Conservation (phyloP, 1,140 invertebrate species). For the Pissodes strobi region DNA sequence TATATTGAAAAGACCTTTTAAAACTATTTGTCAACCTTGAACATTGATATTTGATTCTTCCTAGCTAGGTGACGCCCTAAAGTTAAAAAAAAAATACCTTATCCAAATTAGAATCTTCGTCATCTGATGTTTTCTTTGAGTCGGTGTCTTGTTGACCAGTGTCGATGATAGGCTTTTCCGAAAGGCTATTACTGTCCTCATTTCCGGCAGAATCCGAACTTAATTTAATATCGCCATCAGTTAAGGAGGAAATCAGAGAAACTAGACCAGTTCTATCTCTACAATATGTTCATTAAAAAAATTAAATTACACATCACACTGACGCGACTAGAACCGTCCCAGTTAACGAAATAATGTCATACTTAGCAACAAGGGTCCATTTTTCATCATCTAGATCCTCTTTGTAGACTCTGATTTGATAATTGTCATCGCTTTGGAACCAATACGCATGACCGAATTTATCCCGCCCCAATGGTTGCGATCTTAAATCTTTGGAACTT, state of each 20-base stretch:
- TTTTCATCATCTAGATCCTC: conserved; percentile 96
- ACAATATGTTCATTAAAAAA: conserved; percentile 14
- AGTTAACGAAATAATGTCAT: too few relatives aligned
- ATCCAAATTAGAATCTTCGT: conserved; percentile 25
- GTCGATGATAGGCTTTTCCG: conserved; percentile 59
- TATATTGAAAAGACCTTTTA: too few relatives aligned
- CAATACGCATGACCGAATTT: conserved; percentile 89
- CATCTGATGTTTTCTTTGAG: conserved; percentile 34
- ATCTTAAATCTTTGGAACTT: conserved; percentile 76
- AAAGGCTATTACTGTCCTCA: conserved; percentile 69
- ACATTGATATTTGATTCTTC: neutral
- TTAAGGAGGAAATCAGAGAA: conserved; percentile 72
- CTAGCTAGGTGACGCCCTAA: too few relatives aligned
- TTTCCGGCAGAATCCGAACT: conserved; percentile 62
- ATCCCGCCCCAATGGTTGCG: conserved; percentile 88
- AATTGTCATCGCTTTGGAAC: conserved; percentile 87
- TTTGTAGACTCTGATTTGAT: conserved; percentile 88
- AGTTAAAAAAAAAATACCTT: conserved; percentile 6
- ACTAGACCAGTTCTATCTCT: conserved; percentile 77
- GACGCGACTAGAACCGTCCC: too few relatives aligned
- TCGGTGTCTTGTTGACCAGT: conserved; percentile 56
- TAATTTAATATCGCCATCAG: conserved; percentile 65
- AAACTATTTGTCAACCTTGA: too few relatives aligned
- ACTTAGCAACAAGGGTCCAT: conserved; percentile 91
- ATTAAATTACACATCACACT: too few relatives aligned